phyloP scores from a whole-genome alignment of 2,888 invertebrate species.

The Rhagium mordax region DNA sequence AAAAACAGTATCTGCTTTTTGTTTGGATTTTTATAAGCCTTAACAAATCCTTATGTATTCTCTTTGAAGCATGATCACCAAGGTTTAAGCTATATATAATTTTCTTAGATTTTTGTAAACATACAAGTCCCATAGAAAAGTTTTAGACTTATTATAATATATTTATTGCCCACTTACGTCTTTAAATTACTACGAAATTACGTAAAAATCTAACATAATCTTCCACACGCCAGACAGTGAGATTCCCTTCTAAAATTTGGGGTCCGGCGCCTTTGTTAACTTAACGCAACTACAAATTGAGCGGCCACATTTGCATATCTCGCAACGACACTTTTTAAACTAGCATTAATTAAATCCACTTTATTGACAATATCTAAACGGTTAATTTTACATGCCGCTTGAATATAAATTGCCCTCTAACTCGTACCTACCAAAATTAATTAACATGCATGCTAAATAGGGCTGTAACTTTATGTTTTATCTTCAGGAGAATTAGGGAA shows the following conservation, averaged over 20 bases:
- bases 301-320: constrained; percentile 52
- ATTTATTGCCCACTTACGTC: too few relatives aligned
- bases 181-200: too few relatives aligned
- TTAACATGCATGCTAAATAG: constrained; percentile 34
- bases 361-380: constrained; percentile 58
- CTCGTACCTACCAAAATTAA: constrained; percentile 36
- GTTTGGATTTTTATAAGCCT: too few relatives aligned
- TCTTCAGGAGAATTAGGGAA: constrained; percentile 8
- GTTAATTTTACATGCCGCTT: constrained; percentile 53
- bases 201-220: too few relatives aligned
- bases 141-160: too few relatives aligned
- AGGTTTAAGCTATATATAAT: too few relatives aligned
- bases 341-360: constrained; percentile 55
- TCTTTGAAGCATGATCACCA: too few relatives aligned
- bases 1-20: too few relatives aligned
- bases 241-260: not conserved
- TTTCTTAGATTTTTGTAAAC: too few relatives aligned
- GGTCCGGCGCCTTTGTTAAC: constrained; percentile 32
- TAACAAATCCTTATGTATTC: too few relatives aligned
- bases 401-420: constrained; percentile 48
- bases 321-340: constrained; percentile 51
- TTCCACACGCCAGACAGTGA: not conserved
- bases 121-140: too few relatives aligned
- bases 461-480: constrained; percentile 32
- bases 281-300: constrained; percentile 51